These are phyloP conservation scores for Callorhinus ursinus DNA, from an alignment of 2,113 vertebrate genomes.

Conservation along the genomic window DNA sequence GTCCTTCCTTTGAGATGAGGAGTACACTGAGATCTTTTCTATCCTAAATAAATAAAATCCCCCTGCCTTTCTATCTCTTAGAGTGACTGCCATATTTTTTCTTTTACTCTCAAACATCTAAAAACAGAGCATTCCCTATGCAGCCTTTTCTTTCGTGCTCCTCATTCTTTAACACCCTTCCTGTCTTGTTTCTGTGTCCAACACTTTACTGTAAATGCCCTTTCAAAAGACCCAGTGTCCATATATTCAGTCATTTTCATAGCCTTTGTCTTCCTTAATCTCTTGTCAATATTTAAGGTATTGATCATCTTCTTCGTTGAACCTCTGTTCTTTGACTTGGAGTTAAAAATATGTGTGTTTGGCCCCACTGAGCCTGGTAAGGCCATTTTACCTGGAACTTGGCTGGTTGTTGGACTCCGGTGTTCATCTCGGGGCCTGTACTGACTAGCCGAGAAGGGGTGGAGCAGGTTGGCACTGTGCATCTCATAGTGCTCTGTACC, in stretches of 20 bases:
- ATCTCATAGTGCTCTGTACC: constrained; percentile 2
- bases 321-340: background rate
- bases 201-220: background rate
- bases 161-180: background rate
- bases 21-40: background rate
- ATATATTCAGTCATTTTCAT: constrained; percentile 26
- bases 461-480: constrained; percentile 15
- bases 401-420: constrained; percentile 34
- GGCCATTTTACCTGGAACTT: constrained; percentile 11
- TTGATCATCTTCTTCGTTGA: background rate
- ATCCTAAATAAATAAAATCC: background rate
- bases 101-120: background rate
- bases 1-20: background rate
- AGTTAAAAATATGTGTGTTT: constrained; percentile 34
- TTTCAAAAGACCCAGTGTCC: background rate
- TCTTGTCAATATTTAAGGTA: background rate
- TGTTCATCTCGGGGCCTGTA: constrained; percentile 27
- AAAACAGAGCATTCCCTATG: background rate
- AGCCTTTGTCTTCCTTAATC: constrained; percentile 30
- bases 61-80: background rate
- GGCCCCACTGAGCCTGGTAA: background rate
- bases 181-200: background rate
- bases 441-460: constrained; percentile 44
- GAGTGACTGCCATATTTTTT: background rate
- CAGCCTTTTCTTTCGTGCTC: background rate